These are phyloP conservation scores for Eubucco bourcierii DNA, from an alignment of 2,113 vertebrate species.

Conservation along the genomic window DNA sequence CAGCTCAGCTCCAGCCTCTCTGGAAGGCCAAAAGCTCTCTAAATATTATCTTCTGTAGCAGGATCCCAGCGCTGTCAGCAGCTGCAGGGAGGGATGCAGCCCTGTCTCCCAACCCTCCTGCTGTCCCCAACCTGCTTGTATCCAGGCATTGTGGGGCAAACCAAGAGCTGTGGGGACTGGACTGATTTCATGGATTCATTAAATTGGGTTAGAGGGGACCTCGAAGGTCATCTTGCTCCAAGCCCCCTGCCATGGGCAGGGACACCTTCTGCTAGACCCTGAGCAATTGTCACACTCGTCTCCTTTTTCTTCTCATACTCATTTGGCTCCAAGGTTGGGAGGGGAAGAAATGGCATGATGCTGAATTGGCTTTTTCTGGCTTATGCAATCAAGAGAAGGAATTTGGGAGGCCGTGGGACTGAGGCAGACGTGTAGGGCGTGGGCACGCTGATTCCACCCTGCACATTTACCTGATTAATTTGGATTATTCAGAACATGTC, in stretches of 20 bases:
- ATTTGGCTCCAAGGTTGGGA: neutral
- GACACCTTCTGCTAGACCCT: neutral
- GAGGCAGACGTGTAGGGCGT: neutral
- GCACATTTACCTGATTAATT: neutral
- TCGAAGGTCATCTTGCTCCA: no score
- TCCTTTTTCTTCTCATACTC: neutral
- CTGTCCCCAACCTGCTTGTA: neutral
- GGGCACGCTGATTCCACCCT: accelerated
- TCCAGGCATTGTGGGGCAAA: neutral
- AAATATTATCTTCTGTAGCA: slow-evolving; percentile 32
- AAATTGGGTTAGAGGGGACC: no score
- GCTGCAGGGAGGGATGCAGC: neutral
- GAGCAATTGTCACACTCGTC: accelerated
- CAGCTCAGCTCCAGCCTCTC: neutral
- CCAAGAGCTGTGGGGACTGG: neutral
- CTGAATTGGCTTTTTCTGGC: neutral
- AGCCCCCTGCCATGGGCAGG: no score
- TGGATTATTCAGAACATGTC: neutral
- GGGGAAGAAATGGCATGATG: neutral
- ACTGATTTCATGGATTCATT: neutral
- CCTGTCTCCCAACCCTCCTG: neutral
- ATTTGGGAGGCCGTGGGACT: neutral
- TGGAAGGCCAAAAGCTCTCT: slow-evolving; percentile 19
- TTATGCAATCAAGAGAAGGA: slow-evolving; percentile 4
- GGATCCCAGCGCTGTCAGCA: neutral